Conservation (phyloP, 2,113 vertebrate species). For the Festucalex cinctus region DNA sequence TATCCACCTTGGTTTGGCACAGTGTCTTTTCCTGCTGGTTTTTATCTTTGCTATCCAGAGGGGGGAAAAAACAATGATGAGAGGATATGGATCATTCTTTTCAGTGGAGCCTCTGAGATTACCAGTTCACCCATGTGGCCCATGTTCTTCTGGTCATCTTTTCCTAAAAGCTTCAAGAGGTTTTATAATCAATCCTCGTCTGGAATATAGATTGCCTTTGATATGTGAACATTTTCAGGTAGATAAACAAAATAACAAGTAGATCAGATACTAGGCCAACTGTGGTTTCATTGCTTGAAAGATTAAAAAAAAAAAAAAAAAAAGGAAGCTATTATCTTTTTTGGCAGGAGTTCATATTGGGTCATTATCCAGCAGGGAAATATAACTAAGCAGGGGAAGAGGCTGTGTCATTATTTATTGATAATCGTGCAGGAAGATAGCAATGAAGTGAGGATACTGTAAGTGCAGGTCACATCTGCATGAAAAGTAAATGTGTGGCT, state of each 20-base stretch:
- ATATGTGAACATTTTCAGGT: slow-evolving; percentile 16
- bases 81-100: slow-evolving; percentile 64
- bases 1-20: slow-evolving; percentile 40
- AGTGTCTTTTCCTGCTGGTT: slow-evolving; percentile 45
- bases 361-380: slow-evolving; percentile 30
- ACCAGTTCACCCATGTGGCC: slow-evolving; percentile 50
- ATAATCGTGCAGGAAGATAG: slow-evolving; percentile 30
- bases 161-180: slow-evolving; percentile 32
- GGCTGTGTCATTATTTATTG: slow-evolving; percentile 47
- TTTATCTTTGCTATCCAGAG: slow-evolving; percentile 46
- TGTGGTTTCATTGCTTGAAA: slow-evolving; percentile 12
- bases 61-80: slow-evolving; percentile 58
- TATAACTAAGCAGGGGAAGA: slow-evolving; percentile 28
- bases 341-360: background rate
- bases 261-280: slow-evolving; percentile 12
- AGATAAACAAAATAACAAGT: slow-evolving; percentile 37
- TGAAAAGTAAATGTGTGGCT: slow-evolving; percentile 1
- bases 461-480: slow-evolving; percentile 24
- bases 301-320: background rate
- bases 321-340: slow-evolving; percentile 6
- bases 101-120: slow-evolving; percentile 53
- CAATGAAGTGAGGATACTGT: slow-evolving; percentile 2
- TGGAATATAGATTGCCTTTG: slow-evolving; percentile 54
- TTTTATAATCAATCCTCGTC: slow-evolving; percentile 55
- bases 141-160: slow-evolving; percentile 46